Percentiles rank a stretch among this genome's conserved stretches.
phyloP scores from a whole-genome alignment of 2,797 vertebrate species.

The Muraenolepis orangiensis region DNA sequence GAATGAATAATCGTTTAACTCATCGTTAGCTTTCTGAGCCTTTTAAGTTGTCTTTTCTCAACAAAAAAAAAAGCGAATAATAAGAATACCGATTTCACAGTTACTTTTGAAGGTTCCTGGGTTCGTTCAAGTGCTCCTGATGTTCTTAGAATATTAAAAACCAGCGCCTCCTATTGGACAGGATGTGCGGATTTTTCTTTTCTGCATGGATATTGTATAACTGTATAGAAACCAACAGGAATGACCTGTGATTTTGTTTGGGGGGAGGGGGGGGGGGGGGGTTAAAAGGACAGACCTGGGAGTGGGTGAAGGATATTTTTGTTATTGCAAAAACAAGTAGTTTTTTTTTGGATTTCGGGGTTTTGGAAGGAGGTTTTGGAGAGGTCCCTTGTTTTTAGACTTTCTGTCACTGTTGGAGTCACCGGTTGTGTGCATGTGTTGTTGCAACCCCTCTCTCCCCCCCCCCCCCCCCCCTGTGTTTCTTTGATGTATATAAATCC shows the following conservation, averaged over 20 bases:
- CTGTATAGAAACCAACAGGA: constrained; percentile 90
- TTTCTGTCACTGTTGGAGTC: constrained; percentile 73
- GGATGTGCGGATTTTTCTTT: constrained; percentile 76
- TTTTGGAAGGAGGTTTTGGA: constrained; percentile 64
- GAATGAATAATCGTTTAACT: constrained; percentile 59
- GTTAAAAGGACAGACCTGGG: constrained; percentile 41
- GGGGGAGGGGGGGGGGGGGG: constrained; percentile 39
- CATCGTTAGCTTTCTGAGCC: constrained; percentile 69
- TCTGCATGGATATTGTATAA: constrained; percentile 93
- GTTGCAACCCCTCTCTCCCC: constrained; percentile 58
- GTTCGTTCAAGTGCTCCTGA: constrained; percentile 90
- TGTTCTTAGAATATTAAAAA: constrained; percentile 88
- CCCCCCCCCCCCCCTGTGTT: constrained; percentile 61
- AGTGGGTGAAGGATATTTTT: constrained; percentile 57
- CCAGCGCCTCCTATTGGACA: constrained; percentile 73
- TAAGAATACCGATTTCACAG: constrained; percentile 52
- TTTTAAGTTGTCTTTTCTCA: constrained; percentile 73
- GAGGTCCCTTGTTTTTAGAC: constrained; percentile 75
- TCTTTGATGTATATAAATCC: constrained; percentile 77
- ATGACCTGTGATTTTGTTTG: constrained; percentile 75
- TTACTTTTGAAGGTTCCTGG: constrained; percentile 79
- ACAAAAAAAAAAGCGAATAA: constrained; percentile 40
- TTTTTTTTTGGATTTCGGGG: constrained; percentile 59
- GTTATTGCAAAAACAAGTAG: constrained; percentile 45
- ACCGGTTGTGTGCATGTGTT: constrained; percentile 70